These are phyloP conservation scores for Torymus texanus DNA, from an alignment of 2,888 invertebrate genomes.

Conservation along the genomic window DNA sequence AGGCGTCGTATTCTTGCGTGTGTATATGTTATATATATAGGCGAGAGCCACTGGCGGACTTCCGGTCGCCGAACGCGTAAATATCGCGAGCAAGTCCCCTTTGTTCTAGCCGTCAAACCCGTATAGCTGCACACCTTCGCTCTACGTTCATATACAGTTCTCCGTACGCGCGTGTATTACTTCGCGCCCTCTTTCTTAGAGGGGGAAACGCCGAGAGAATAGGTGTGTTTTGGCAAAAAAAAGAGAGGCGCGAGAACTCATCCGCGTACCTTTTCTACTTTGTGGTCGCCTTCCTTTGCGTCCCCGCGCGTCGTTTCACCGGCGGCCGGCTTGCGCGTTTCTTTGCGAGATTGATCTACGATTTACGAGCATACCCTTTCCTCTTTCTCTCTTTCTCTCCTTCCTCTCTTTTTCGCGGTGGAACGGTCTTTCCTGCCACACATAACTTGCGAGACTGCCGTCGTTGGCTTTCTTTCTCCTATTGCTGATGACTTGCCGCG, in stretches of 20 bases:
- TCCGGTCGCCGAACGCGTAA: constrained; percentile 64
- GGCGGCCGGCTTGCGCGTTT: not conserved
- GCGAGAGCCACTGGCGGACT: constrained; percentile 63
- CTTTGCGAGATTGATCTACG: constrained; percentile 52
- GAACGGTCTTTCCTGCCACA: not conserved
- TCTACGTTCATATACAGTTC: not conserved
- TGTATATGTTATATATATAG: constrained; percentile 40
- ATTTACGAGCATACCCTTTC: constrained; percentile 30
- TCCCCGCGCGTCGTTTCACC: no score
- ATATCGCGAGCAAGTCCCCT: constrained; percentile 60
- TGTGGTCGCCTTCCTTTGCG: no score
- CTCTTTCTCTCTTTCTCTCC: not conserved
- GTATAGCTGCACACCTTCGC: constrained; percentile 12
- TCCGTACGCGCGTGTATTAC: not conserved
- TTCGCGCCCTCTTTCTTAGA: no score
- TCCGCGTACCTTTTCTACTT: not conserved
- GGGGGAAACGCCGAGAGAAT: no score
- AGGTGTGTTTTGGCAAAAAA: not conserved
- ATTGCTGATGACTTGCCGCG: no score
- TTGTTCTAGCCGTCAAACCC: constrained; percentile 60
- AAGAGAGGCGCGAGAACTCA: constrained; percentile 10
- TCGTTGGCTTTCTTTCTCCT: constrained; percentile 2
- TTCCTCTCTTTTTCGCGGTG: not conserved
- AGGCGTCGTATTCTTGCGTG: constrained; percentile 53
- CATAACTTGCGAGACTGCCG: not conserved